Evolutionary conservation across 2,888 invertebrate species (phyloP), one percentile per base, ranked within the genome.

Genomic region (Volucella bombylans): DNA sequence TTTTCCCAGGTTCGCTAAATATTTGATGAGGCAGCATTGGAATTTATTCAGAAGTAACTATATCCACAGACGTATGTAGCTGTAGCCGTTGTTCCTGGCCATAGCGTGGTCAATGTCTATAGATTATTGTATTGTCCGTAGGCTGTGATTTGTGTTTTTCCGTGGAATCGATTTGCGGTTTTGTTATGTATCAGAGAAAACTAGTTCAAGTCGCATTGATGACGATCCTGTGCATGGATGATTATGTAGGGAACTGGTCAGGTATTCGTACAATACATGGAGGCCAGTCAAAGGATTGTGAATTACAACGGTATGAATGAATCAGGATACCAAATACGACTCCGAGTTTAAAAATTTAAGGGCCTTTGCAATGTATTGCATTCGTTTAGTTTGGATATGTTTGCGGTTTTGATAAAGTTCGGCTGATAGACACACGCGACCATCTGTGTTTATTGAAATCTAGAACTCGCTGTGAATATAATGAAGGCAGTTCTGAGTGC

Each of bases 1-100:
- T 59, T 62, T 73, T 64, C 50, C 71, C 59, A 55, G 43, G 74
- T 50, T 71, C 47, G 61, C 49, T 80, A 57, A 85, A 85, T 80
- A 69, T 80, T 85, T 85, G 61, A 82, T 82, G 62, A 71, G 49
- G 18, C 18, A 18, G 47, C 59, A 11, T 52, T 68, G 49, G 39
- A 61, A 47, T 31, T 59, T 52, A 47, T 67, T 38, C 49, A 57
- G 57, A 49, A 49, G 41, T 52, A 52, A 52, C 31, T 9, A 0
- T 31, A 31, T 31, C 31, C 31, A 31, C 6, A 31, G 31, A 6
- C 6, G 31, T 31, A 31, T 31, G 31, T 31, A 31, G 31, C 6
- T 31, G 31, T 31, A 31, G 6, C 31, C 6, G 6, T 31, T 6
- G 6, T 31, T 31, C 31, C 31, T 31, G 31, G 31, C 31, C 31